Base-by-base conservation (phyloP, 2,888 invertebrate species). In the Isoperla grammatica region DNA sequence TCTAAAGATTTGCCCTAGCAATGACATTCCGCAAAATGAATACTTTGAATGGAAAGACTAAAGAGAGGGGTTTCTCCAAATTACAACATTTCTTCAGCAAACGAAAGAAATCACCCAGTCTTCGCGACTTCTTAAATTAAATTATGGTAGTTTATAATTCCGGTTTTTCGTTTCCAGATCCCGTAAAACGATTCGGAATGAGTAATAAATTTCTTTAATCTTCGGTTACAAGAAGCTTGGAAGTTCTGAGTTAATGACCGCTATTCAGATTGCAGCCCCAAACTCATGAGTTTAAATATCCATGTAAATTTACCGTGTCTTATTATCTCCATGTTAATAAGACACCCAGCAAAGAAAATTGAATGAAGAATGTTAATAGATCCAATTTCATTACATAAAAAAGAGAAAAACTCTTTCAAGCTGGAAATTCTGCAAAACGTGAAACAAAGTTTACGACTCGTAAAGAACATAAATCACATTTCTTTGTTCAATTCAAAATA, bases 281-380 rank as follows among this genome's bases (percentile, higher is more conserved):
- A 29, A 29, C 29, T n/a, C 29, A 29, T n/a, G 29, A 8, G 29
- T 29, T 29, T 29, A 29, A 29, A 45, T 9, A 17, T 45, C 17
- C 15, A 5, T 45, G 19, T 15, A 13, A 45, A 45, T 17, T 17
- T 22, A 11, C 20, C 39, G 11, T 53, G 50, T 39, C 12, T 39
- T 53, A 39, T 53, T 39, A 53, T 53, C 53, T 39, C 35, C 22
- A 50, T 50, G 15, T 35, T 53, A 13, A 50, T 50, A 37, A 53
- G 39, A 53, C 15, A 37, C 19, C 37, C 37, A 13, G 53, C 15
- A 45, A 53, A 39, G 53, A 53, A 53, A 53, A 53, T 53, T 53
- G 53, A 53, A 53, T 15, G 19, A 53, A 37, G 53, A 39, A 53
- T 37, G 19, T 53, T 53, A 53, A 53, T 53, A 53, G 53, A 53